phyloP scores from a whole-genome alignment of 2,797 vertebrate genomes.

The Amblyraja radiata region DNA sequence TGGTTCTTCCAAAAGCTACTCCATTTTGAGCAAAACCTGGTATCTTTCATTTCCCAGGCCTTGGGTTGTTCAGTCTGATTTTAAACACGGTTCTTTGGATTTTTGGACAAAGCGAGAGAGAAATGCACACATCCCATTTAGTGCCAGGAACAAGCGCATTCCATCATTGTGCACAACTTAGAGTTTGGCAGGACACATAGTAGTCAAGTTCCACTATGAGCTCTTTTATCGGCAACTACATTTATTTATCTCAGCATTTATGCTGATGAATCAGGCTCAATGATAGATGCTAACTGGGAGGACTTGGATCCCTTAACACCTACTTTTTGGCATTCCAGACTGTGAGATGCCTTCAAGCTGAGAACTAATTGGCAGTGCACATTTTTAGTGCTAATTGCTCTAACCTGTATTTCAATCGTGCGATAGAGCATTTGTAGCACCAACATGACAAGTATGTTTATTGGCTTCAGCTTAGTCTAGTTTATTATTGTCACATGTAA shows the following conservation, averaged over 20 bases:
- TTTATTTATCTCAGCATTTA: constrained; percentile 11
- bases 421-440: no score
- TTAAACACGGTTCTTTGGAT: neutral
- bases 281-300: neutral
- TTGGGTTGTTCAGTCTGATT: neutral
- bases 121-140: neutral
- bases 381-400: no score
- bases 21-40: neutral
- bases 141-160: neutral
- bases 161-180: neutral
- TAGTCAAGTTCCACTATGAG: neutral
- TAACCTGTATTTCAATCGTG: no score
- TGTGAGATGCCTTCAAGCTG: neutral
- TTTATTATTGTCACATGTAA: no score
- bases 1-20: neutral
- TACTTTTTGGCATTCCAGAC: neutral
- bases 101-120: neutral
- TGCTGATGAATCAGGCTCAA: neutral
- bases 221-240: neutral
- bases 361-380: neutral
- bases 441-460: no score
- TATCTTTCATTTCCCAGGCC: neutral
- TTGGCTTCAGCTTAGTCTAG: no score
- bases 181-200: constrained; percentile 19
- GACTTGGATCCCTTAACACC: neutral